Base-by-base conservation (phyloP, 2,888 invertebrate genomes). In the Euphydryas editha region DNA sequence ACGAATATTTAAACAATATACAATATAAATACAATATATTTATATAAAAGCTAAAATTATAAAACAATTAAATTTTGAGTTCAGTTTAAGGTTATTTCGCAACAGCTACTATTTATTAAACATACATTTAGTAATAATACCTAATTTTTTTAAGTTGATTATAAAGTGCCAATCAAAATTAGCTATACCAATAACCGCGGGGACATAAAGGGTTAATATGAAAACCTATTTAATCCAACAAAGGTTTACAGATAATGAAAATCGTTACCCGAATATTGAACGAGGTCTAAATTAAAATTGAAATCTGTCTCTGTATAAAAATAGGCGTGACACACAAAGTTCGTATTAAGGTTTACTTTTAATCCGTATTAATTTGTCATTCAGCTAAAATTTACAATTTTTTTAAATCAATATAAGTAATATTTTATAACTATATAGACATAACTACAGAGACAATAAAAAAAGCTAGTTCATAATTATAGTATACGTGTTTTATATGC, bases 251-350 rank as follows among this genome's bases (percentile, higher is more conserved):
- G 58, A 72, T 71, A 71, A 71, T 73, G 67, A 64, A 69, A 72
- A 71, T 69, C 70, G 70, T 59, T 72, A 69, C 67, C 67, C 69
- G 70, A 71, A 72, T 69, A 55, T 67, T 63, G 68, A 68, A 71
- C 68, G 68, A 68, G 67, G 59, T 61, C 59, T 65, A 66, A 70
- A 75, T 74, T 70, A 72, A 71, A 73, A 70, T 65, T 68, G 47
- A 60, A 68, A 71, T 57, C 59, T 60, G 44, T 51, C 63, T 60
- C 63, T 59, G 58, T 65, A 81, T 81, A 55, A 36, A 20, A 44
- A 42, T 30, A 21, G 10, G 37, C 30, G 60, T 59, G 8, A 18
- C 30, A 39, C 15, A 39, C 10, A 1, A 1, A 13, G 7, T 13
- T 39, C 11, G 39, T 10, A 13, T 39, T 10, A 10, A 39, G 11